phyloP scores from a whole-genome alignment of 2,797 vertebrate genomes.

The Ctenopoma multispine region DNA sequence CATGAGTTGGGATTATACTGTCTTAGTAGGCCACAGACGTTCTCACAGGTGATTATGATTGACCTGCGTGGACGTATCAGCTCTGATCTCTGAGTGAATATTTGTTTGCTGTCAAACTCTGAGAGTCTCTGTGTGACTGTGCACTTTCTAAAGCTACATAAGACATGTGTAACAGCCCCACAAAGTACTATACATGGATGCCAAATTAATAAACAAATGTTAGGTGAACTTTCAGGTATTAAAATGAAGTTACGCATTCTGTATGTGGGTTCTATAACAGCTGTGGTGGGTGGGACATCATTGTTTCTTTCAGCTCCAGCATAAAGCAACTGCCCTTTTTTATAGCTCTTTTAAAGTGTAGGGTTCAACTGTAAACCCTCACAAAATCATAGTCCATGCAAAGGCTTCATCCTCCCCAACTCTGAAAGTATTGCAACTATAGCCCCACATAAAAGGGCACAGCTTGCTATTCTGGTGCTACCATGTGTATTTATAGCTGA shows the following conservation, averaged over 20 bases:
- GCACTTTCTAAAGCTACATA: constrained; percentile 63
- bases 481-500: constrained; percentile 74
- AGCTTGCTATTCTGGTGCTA: constrained; percentile 73
- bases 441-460: constrained; percentile 76
- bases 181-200: constrained; percentile 39
- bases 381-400: constrained; percentile 56
- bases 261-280: constrained; percentile 62
- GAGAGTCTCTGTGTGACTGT: constrained; percentile 63
- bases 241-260: constrained; percentile 50
- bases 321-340: constrained; percentile 29
- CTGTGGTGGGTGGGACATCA: constrained; percentile 56
- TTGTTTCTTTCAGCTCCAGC: constrained; percentile 18
- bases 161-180: constrained; percentile 46
- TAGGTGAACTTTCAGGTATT: constrained; percentile 42
- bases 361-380: constrained; percentile 52
- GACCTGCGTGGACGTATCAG: constrained; percentile 65
- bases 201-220: constrained; percentile 19
- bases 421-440: constrained; percentile 54
- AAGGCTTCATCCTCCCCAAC: constrained; percentile 37
- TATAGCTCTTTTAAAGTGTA: constrained; percentile 50
- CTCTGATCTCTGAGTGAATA: constrained; percentile 72
- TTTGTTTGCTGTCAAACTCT: constrained; percentile 73
- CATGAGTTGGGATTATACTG: constrained; percentile 77
- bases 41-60: constrained; percentile 85
- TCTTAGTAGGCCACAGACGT: constrained; percentile 81